phyloP scores from a whole-genome alignment of 1,140 invertebrate species.

The Eupristina koningsbergeri region DNA sequence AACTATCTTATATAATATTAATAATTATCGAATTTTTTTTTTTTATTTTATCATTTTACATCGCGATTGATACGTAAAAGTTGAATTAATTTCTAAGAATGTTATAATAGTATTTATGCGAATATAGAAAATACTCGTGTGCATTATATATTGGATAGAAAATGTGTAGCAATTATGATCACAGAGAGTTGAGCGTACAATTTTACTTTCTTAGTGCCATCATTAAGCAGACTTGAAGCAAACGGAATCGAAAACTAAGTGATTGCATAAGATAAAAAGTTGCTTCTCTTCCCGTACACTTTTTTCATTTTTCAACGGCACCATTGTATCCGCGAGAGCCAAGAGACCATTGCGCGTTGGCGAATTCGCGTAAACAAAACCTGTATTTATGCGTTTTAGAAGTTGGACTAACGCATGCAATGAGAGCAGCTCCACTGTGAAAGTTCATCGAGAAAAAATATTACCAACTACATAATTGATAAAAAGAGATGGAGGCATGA shows the following conservation, averaged over 20 bases:
- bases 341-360: conserved; percentile 1
- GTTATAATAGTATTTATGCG: too few relatives aligned
- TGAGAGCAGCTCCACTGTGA: neutral
- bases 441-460: conserved; percentile 37
- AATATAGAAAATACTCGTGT: too few relatives aligned
- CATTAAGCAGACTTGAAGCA: neutral
- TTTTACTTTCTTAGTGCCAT: neutral
- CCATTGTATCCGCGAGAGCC: neutral
- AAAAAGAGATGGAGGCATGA: neutral
- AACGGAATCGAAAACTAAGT: neutral
- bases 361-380: neutral
- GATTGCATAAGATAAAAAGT: conserved; percentile 3
- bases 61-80: too few relatives aligned
- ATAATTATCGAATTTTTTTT: too few relatives aligned
- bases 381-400: neutral
- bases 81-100: too few relatives aligned
- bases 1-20: too few relatives aligned
- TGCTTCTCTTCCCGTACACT: neutral
- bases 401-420: neutral
- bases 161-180: neutral
- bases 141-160: neutral
- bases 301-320: neutral
- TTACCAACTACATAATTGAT: conserved; percentile 17
- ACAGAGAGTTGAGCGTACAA: neutral
- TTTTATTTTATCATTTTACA: too few relatives aligned